Evolutionary conservation across 2,113 vertebrate species (phyloP).

Genomic region (Hippopotamus amphibius): DNA sequence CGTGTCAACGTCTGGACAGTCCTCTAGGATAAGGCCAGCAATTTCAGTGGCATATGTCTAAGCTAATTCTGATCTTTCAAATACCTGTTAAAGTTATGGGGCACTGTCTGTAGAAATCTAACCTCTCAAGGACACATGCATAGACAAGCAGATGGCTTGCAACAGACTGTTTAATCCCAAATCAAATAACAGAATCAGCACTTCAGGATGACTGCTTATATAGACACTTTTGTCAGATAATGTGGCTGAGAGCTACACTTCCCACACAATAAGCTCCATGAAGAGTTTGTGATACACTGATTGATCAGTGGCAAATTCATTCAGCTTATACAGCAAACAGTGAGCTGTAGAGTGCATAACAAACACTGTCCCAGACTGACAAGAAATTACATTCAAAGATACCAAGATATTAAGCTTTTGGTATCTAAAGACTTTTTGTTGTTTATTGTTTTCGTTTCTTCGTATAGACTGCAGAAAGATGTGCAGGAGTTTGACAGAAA

Average conservation of each 20-base stretch:
- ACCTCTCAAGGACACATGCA: constrained; percentile 90
- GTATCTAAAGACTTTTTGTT: constrained; percentile 13
- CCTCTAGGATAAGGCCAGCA: constrained; percentile 85
- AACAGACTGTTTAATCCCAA: constrained; percentile 91
- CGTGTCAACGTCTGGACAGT: constrained; percentile 83
- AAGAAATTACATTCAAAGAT: constrained; percentile 54
- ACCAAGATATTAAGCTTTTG: constrained; percentile 38
- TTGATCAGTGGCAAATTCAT: constrained; percentile 76
- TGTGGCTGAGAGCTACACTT: constrained; percentile 78
- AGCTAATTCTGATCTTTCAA: constrained; percentile 88
- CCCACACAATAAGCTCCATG: constrained; percentile 75
- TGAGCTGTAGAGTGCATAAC: neutral
- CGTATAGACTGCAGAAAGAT: neutral
- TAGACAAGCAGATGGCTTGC: constrained; percentile 90
- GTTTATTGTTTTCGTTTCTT: constrained; percentile 44
- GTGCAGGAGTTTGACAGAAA: neutral
- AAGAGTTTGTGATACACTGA: constrained; percentile 58
- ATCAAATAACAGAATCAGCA: constrained; percentile 91
- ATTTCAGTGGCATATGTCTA: constrained; percentile 89
- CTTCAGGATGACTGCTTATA: constrained; percentile 87
- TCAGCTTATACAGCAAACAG: constrained; percentile 64
- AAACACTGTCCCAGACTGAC: constrained; percentile 28
- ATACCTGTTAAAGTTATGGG: constrained; percentile 85
- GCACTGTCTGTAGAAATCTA: constrained; percentile 87
- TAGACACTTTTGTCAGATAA: constrained; percentile 85